A percentile compares a stretch with the other conserved stretches of the same genome.
These are phyloP conservation scores for Amphiprion clarkii DNA, from an alignment of 2,797 vertebrate genomes.

Conservation along the genomic window DNA sequence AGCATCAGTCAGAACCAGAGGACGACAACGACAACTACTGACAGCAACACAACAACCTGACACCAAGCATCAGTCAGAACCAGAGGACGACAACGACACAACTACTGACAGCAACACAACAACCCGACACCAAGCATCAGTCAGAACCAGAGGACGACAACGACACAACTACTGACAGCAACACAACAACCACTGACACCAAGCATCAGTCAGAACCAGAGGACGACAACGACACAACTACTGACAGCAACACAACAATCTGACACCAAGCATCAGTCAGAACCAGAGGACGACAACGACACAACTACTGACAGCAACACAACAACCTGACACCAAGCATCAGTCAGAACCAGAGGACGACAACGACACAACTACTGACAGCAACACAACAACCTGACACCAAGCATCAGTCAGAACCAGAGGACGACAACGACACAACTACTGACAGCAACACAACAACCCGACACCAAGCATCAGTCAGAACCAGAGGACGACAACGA, in stretches of 20 bases:
- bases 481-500: neutral
- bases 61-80: constrained; percentile 55
- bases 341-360: constrained; percentile 45
- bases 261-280: constrained; percentile 66
- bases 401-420: constrained; percentile 43
- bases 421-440: constrained; percentile 8
- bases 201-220: constrained; percentile 42
- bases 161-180: too few species aligned
- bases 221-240: constrained; percentile 9
- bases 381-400: constrained; percentile 51
- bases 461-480: constrained; percentile 67
- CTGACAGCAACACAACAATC: constrained; percentile 5
- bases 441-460: neutral
- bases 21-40: constrained; percentile 9
- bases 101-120: neutral
- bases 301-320: neutral
- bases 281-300: neutral
- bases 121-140: constrained; percentile 62
- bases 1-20: constrained; percentile 41
- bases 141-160: constrained; percentile 30
- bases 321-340: constrained; percentile 56
- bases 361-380: neutral
- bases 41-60: constrained; percentile 38
- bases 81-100: constrained; percentile 5
- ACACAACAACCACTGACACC: constrained; percentile 55